phyloP scores from a whole-genome alignment of 2,888 invertebrate genomes.

The Apotomis betuletana region DNA sequence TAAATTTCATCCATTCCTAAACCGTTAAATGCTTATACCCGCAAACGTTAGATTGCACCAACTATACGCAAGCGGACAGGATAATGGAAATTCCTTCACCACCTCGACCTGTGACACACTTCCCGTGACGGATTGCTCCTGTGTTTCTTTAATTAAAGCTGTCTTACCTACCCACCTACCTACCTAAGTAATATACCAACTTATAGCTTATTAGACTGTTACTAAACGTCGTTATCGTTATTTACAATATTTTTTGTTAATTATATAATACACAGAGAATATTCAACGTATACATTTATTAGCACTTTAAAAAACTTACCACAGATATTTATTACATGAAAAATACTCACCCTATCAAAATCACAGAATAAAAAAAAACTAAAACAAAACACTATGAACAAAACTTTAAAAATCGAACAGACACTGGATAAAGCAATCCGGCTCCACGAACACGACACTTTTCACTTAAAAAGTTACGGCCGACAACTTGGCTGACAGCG shows the following conservation, averaged over 20 bases:
- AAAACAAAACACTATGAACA: slow-evolving; percentile 31
- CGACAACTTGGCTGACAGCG: slow-evolving; percentile 44
- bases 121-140: slow-evolving; percentile 38
- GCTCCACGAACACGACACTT: slow-evolving; percentile 40
- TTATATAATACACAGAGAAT: too few relatives aligned
- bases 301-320: neutral
- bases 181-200: neutral
- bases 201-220: too few relatives aligned
- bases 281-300: neutral
- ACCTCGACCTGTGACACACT: slow-evolving; percentile 39
- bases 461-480: slow-evolving; percentile 39
- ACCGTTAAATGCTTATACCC: slow-evolving; percentile 22
- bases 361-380: slow-evolving; percentile 16
- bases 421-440: slow-evolving; percentile 30
- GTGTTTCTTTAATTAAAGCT: slow-evolving; percentile 42
- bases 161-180: slow-evolving; percentile 1
- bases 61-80: slow-evolving; percentile 27
- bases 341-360: slow-evolving; percentile 35
- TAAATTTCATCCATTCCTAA: neutral
- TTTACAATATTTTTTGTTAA: too few relatives aligned
- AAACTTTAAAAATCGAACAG: slow-evolving; percentile 32
- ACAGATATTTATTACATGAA: neutral
- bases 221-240: too few relatives aligned
- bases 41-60: slow-evolving; percentile 26
- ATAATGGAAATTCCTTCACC: slow-evolving; percentile 33